Evolutionary conservation across 2,888 invertebrate genomes (phyloP), one percentile per base, ranked within the genome.

Genomic region (Himalopsyche anomala): DNA sequence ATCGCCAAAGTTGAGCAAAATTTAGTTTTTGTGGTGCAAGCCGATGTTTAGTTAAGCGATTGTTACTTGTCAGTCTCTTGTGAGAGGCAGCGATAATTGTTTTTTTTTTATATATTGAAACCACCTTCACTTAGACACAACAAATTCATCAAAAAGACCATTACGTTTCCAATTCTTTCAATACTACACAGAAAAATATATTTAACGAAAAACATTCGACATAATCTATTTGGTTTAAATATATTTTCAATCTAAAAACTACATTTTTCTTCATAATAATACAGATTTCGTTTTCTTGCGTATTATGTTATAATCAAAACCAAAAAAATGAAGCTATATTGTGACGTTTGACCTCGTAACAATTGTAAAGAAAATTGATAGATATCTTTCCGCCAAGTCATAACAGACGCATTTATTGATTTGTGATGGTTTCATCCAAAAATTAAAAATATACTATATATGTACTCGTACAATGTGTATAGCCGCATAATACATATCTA

Each of bases 341-440:
- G 8, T 74, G 74, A 74, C 15, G 74, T 12, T 74, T 74, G 74
- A 36, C 74, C 74, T 74, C 74, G 38, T 74, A 74, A 74, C 38
- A 74, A 74, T 38, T 74, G 74, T 74, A 74, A 74, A 74, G 74
- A 74, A 74, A 74, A 74, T 15, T 62, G 62, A 62, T 62, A 74
- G 28, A 74, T 74, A 38, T 36, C 38, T 74, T 74, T 74, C 74
- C 28, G 74, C 36, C 19, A 74, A 74, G 74, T 74, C 74, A 74
- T 74, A 74, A 74, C 38, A 19, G 74, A 38, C 38, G 19, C 36
- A 36, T 28, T 74, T 74, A 74, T 74, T 74, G 74, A 74, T 36
- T 74, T 28, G 28, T 5, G 74, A 74, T 74, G 36, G 74, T 74
- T 74, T 36, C 74, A 74, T 69, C 38, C 38, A 74, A 74, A 74